phyloP scores from a whole-genome alignment of 2,113 vertebrate genomes.

The Myiopsitta monachus region DNA sequence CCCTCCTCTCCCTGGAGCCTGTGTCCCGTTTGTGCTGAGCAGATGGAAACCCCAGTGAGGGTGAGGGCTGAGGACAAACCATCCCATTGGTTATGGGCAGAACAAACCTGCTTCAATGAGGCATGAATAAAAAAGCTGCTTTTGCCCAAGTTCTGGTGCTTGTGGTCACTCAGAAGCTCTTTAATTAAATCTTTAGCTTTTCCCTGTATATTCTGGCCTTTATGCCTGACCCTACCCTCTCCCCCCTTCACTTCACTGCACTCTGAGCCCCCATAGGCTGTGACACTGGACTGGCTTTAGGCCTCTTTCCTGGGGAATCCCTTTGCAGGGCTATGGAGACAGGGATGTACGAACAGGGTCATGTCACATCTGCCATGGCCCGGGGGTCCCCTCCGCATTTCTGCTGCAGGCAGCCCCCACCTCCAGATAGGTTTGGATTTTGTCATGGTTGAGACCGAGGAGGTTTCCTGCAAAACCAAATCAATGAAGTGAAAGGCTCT shows the following conservation, averaged over 20 bases:
- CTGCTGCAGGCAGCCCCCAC: background rate
- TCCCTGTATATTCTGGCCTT: too few relatives aligned
- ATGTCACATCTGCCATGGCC: background rate
- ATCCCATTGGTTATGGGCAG: rapidly evolving
- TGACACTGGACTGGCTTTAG: background rate
- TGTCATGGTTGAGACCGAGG: background rate
- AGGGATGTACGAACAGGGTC: background rate
- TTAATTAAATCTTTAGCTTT: background rate
- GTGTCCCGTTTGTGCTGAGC: background rate
- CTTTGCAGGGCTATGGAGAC: background rate
- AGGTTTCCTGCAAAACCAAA: background rate
- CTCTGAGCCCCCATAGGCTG: rapidly evolving
- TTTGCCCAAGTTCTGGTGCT: rapidly evolving
- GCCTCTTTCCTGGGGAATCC: background rate
- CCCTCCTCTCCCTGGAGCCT: background rate
- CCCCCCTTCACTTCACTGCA: rapidly evolving
- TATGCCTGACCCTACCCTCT: rapidly evolving
- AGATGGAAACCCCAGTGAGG: background rate
- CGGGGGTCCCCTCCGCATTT: background rate
- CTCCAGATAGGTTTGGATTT: background rate
- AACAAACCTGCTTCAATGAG: background rate
- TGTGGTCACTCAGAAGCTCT: background rate
- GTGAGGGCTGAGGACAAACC: background rate
- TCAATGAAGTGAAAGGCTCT: background rate
- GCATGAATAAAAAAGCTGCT: background rate